Evolutionary conservation across 2,888 invertebrate species (phyloP), one percentile per base, ranked within the genome.

Genomic region (Chalcis sispes): DNA sequence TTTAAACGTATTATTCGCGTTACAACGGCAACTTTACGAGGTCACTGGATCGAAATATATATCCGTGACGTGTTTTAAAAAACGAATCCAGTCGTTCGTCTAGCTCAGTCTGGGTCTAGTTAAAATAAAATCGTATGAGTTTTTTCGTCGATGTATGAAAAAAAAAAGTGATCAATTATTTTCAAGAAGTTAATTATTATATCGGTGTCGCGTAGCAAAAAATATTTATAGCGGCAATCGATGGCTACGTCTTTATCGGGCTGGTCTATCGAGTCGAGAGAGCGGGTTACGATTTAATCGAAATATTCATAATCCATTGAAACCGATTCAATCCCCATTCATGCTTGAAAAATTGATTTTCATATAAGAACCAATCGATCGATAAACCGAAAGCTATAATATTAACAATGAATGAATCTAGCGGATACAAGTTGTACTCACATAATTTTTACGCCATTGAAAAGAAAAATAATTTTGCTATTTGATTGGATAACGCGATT

Each of bases 41-140:
- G 46, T 62, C 18, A 72, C 62, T 54, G 54, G 62, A 46, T 62
- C 62, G 25, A 40, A 48, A 32, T 50, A 40, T n/a, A n/a, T 42
- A 42, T 46, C 29, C 36, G 29, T 40, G 25, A 15, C 52, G n/a
- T 5, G 2, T n/a, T 5, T 40, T 25, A 2, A 40, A n/a, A n/a
- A n/a, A 64, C 29, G 48, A n/a, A 29, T 52, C 52, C 4, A 64
- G 20, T 23, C 23, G 64, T 48, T 18, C 15, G 62, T 40, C 42
- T 58, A 20, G 20, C 15, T 61, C 10, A 15, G 2, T 2, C 10
- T n/a, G 13, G 27, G 42, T 15, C 15, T 13, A 10, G 4, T n/a
- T 10, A 10, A 10, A 36, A 36, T 10, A 36, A 36, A 15, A 29
- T 42, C n/a, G 7, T 23, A 27, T 25, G 27, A 36, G 7, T 36